Base-by-base conservation (phyloP, 1,140 invertebrate genomes). In the Schlechtendalia chinensis region DNA sequence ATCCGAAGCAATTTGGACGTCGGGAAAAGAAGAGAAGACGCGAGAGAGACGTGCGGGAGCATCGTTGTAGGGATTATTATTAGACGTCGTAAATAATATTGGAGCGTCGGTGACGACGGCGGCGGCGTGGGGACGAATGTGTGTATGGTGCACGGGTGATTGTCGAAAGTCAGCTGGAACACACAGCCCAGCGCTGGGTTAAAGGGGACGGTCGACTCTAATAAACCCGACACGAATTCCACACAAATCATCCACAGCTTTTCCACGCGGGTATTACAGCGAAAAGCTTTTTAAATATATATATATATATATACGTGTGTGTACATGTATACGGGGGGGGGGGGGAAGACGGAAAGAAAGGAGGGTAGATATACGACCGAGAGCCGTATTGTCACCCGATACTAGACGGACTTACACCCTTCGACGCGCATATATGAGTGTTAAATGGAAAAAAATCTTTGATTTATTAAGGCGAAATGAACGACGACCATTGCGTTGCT, bases 211-310 rank as follows among this genome's bases (percentile, higher is more conserved):
- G 56, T 12, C 27, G 74, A 61, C 74, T 79, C 74, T 79, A 79
- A 79, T 79, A 79, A 79, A 79, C 74, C 56, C 74, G 74, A 79
- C 74, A 79, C 74, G 74, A 79, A 79, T 79, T 79, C 74, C 74
- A 79, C 74, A 79, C 74, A 79, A 79, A 79, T 79, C 74, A 79
- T 79, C 74, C 56, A 19, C 74, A 79, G 74, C 74, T 79, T 79
- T 79, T 79, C 32, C 58, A 22, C 65, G 67, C 74, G 74, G 22
- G 74, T 45, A 77, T 77, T 77, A 79, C 74, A 47, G 22, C 74
- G 56, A 79, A 79, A 79, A 79, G 74, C 74, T 79, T 79, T 79
- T 79, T 79, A 79, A 79, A 79, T 79, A 79, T 79, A 79, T 77
- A 77, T 77, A 79, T 79, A 79, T 71, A 71, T 45, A 67, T 77